Base-by-base conservation (phyloP, 2,888 invertebrate species). In the Gonocerus acuteangulatus region DNA sequence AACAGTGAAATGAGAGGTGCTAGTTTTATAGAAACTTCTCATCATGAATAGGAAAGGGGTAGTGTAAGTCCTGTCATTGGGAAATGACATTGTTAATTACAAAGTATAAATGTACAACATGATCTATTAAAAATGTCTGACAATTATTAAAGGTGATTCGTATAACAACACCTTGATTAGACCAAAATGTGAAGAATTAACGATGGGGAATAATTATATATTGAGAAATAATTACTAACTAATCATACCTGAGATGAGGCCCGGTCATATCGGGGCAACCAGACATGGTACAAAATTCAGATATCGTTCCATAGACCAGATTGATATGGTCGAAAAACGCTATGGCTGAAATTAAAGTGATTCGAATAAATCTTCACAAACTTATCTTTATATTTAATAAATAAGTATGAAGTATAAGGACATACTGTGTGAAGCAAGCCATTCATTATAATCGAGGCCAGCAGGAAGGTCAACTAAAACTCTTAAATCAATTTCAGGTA, bases 251-350 rank as follows among this genome's bases (percentile, higher is more conserved):
- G 78, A 91, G 89, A 75, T 90, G 91, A 67, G 96, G 96, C 72
- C 93, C 96, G 72, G 88, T 86, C 96, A 97, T 96, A 78, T 93
- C 93, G 68, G 95, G 87, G 80, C 99, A 99, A 72, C 87, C 85
- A 69, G 88, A 88, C 77, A 89, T 86, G 73, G 95, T 95, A 83
- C 99, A 99, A 83, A 93, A 95, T 83, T 97, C 96, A 72, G 95
- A 95, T 79, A 99, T 87, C 70, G 94, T 89, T 76, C 97, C 97
- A 80, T 97, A 97, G 73, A 99, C 84, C 79, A 96, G 83, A 80
- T 97, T 99, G 72, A 96, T 93, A 79, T 99, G 96, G 77, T 99
- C 95, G 78, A 99, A 99, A 75, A 97, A 89, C 81, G 95, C 92
- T 78, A 95, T 84, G 68, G 93, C 90, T 90, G 79, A 42, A 82